Evolutionary conservation across 2,797 vertebrate genomes (phyloP).

Genomic region (Urocyon cinereoargenteus): DNA sequence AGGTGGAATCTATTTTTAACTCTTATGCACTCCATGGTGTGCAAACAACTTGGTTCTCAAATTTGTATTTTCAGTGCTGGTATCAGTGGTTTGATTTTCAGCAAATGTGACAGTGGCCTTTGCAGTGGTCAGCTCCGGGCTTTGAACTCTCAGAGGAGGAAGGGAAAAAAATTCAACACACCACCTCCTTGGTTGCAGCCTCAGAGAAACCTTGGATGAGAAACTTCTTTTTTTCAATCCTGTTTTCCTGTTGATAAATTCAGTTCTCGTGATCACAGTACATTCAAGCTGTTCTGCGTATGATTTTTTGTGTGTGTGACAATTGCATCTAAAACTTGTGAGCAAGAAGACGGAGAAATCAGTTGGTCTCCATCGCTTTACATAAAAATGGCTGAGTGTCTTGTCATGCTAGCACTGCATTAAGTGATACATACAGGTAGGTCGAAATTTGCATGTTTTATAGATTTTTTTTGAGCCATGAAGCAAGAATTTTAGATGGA

Average conservation of each 20-base stretch:
- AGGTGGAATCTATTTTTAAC: slow-evolving; percentile 92
- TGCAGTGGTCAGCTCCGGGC: slow-evolving; percentile 93
- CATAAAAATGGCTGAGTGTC: slow-evolving; percentile 88
- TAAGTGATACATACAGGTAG: slow-evolving; percentile 89
- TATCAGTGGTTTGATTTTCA: slow-evolving; percentile 91
- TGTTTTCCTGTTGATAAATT: slow-evolving; percentile 91
- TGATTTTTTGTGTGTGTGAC: slow-evolving; percentile 86
- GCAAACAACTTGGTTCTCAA: slow-evolving; percentile 86
- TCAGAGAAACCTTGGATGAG: slow-evolving; percentile 89
- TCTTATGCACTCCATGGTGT: slow-evolving; percentile 86
- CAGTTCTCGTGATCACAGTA: slow-evolving; percentile 91
- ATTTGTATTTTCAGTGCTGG: slow-evolving; percentile 89
- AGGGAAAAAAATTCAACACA: slow-evolving; percentile 70
- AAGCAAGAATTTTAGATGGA: slow-evolving; percentile 83
- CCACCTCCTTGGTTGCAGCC: slow-evolving; percentile 89
- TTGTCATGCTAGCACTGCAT: slow-evolving; percentile 87
- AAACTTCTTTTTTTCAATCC: slow-evolving; percentile 88
- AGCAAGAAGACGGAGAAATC: slow-evolving; percentile 89
- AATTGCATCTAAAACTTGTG: slow-evolving; percentile 89
- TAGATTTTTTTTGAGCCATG: slow-evolving; percentile 83
- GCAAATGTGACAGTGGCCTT: slow-evolving; percentile 91
- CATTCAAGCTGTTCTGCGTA: slow-evolving; percentile 91
- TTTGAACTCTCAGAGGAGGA: slow-evolving; percentile 90
- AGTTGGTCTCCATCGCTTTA: slow-evolving; percentile 88
- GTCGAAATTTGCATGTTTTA: slow-evolving; percentile 91